Evolutionary conservation across 2,113 vertebrate genomes (phyloP), one percentile per base, ranked within the genome.

Genomic region (Phyllostomus hastatus): DNA sequence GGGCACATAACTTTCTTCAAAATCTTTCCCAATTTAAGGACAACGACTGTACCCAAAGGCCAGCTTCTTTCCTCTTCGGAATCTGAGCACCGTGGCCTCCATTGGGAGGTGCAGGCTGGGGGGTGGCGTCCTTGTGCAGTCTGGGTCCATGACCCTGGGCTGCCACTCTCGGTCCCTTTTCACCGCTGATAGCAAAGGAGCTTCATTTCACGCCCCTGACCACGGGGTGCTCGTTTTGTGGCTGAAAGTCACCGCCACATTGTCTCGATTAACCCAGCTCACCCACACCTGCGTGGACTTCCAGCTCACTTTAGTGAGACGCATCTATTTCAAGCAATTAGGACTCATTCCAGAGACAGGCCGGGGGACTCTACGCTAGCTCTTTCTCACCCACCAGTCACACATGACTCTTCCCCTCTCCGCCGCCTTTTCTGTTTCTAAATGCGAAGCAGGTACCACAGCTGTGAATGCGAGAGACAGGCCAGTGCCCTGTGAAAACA

Each of bases 381-480:
- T 26, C 46, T 59, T 41, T 54, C 72, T 93, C 54, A 57, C 19
- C 17, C 20, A 91, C 64, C n/a, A 73, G 38, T 88, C 64, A 70
- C 72, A 73, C 70, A 31, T 2, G 28, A 41, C 85, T 28, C 67
- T 88, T 10, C 8, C 24, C 66, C 20, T 79, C 1, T 11, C 0
- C 0, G 26, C 11, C 70, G 76, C 33, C 9, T 57, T 82, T 43
- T 66, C 5, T 22, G 10, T 33, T 96, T 76, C 85, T 92, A 61
- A 92, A 97, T 96, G 96, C 88, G 97, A 96, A 97, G 67, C 52
- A 76, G 50, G 52, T 43, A 95, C 70, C 95, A 48, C 92, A 98
- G 94, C 67, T 95, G 57, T 90, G 76, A 93, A 57, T 72, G 96
- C 95, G 85, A 97, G 93, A 92, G 95, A 94, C 94, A 95, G 22